Percentiles rank a stretch among this genome's conserved stretches.
Evolutionary conservation across 1,140 invertebrate genomes (phyloP).

Genomic region (Arctopsyche grandis): DNA sequence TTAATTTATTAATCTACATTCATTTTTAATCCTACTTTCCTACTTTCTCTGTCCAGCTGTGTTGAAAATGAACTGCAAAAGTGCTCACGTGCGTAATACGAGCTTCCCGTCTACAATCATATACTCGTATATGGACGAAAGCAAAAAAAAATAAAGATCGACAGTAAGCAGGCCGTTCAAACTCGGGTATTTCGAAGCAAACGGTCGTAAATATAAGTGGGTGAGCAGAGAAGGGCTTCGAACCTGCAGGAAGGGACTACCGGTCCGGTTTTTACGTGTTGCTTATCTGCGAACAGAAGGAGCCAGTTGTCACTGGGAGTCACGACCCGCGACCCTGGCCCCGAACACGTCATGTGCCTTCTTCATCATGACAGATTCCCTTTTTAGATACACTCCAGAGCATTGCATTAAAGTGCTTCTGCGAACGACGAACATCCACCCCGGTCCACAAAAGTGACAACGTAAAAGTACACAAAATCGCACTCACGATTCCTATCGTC

Average conservation of each 20-base stretch:
- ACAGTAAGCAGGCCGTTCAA: no score
- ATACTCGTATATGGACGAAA: no score
- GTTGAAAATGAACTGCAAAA: no score
- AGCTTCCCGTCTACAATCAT: no score
- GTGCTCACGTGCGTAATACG: no score
- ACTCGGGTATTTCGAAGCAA: no score
- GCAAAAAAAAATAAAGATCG: no score
- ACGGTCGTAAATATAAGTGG: background rate
- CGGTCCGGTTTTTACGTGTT: conserved; percentile 49
- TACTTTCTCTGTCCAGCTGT: no score
- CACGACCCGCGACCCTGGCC: conserved; percentile 51
- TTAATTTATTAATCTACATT: no score
- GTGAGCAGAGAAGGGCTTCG: conserved; percentile 7
- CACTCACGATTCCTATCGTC: no score
- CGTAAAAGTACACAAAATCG: background rate
- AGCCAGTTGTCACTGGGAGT: conserved; percentile 54
- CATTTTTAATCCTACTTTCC: no score
- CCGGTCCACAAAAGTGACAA: background rate
- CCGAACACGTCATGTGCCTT: conserved; percentile 26
- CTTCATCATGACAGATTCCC: conserved; percentile 25
- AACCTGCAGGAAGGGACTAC: conserved; percentile 42
- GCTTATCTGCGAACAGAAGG: conserved; percentile 55
- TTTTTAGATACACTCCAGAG: background rate
- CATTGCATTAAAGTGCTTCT: background rate
- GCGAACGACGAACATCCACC: background rate